phyloP scores from a whole-genome alignment of 2,888 invertebrate species.

The Plebejus melissa region DNA sequence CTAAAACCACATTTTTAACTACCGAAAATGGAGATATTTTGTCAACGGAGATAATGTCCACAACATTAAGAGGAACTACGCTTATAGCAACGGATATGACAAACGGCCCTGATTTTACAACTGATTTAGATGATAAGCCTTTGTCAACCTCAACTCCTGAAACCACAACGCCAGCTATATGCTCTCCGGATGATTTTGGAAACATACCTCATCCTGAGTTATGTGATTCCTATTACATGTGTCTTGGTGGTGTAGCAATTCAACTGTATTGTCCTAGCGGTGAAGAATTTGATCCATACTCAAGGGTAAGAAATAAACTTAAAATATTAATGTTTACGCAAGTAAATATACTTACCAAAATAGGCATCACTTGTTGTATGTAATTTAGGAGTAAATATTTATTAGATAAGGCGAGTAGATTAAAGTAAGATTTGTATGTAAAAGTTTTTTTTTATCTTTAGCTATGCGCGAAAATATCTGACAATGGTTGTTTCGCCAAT shows the following conservation, averaged over 20 bases:
- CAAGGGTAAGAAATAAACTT: slow-evolving; percentile 8
- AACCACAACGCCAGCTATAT: slow-evolving; percentile 31
- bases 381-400: neutral
- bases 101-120: neutral
- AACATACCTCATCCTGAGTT: slow-evolving; percentile 32
- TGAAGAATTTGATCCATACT: slow-evolving; percentile 29
- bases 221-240: slow-evolving; percentile 33
- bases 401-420: neutral
- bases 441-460: slow-evolving; percentile 14
- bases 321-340: no score
- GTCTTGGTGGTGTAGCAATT: slow-evolving; percentile 30
- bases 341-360: neutral
- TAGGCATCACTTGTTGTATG: neutral
- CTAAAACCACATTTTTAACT: neutral
- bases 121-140: neutral
- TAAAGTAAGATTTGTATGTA: neutral
- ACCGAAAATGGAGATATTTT: slow-evolving; percentile 7
- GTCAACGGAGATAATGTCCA: neutral
- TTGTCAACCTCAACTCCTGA: slow-evolving; percentile 22
- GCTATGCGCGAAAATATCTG: slow-evolving; percentile 22
- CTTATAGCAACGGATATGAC: neutral
- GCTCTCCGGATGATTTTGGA: slow-evolving; percentile 29
- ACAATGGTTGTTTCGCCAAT: slow-evolving; percentile 27
- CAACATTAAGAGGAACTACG: slow-evolving; percentile 18
- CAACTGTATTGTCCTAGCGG: slow-evolving; percentile 29